A percentile compares a stretch with the other conserved stretches of the same genome.
phyloP scores from a whole-genome alignment of 2,797 vertebrate genomes.

The Sus cebifrons region DNA sequence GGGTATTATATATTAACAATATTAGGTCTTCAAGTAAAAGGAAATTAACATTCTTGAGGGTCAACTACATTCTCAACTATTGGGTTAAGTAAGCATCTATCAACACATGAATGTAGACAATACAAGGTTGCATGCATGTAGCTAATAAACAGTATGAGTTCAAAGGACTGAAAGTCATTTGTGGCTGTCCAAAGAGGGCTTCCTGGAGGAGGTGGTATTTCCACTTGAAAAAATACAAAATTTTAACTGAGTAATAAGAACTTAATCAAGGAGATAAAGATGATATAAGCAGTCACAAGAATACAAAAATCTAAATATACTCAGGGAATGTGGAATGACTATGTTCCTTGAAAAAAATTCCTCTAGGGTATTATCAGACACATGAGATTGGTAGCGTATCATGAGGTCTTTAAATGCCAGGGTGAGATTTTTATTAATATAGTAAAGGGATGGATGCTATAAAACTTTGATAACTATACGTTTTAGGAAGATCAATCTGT shows the following conservation, averaged over 20 bases:
- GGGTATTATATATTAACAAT: background rate
- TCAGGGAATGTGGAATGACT: background rate
- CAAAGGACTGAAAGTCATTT: background rate
- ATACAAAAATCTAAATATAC: background rate
- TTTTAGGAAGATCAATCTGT: background rate
- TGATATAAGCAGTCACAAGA: background rate
- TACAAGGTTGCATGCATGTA: background rate
- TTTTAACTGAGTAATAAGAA: conserved; percentile 10
- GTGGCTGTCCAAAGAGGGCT: background rate
- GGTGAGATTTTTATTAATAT: background rate
- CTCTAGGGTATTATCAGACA: background rate
- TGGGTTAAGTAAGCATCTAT: background rate
- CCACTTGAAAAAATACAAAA: conserved; percentile 21
- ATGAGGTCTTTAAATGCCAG: background rate
- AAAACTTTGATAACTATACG: background rate
- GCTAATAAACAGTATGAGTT: background rate
- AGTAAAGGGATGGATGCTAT: background rate
- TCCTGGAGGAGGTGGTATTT: background rate
- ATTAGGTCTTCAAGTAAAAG: background rate
- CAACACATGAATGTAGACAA: background rate
- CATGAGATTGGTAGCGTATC: background rate
- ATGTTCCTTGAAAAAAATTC: background rate
- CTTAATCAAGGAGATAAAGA: background rate
- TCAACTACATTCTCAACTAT: background rate
- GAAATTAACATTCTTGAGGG: background rate